Evolutionary conservation across 2,113 vertebrate species (phyloP), one percentile per base, ranked within the genome.

Genomic region (Hippocampus mohnikei): DNA sequence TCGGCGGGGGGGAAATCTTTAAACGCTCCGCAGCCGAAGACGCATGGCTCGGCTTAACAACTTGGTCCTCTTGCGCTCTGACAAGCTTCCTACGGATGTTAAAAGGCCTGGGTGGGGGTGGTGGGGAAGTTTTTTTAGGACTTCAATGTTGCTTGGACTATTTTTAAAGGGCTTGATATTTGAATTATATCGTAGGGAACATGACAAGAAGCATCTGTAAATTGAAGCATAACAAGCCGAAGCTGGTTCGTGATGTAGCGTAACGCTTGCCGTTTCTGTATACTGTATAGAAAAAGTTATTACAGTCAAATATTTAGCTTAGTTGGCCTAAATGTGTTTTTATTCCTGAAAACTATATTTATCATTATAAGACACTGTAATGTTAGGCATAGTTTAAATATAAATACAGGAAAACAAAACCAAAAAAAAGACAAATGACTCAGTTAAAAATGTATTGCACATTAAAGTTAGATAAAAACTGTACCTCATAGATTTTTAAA

Each of bases 21-120:
- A 44, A 66, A 60, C 41, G 37, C 62, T 64, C 62, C 62, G 40
- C 62, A 13, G 61, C 61, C 23, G 21, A 41, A 42, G 62, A 64
- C 12, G 62, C 62, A 23, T 41, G 20, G 40, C 61, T n/a, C 21
- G 18, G 40, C 12, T 60, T 44, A 42, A 64, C 62, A 64, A 64
- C 62, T 23, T 33, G 27, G 25, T 55, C 53, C 55, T 58, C 25
- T 59, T n/a, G 61, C 40, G 21, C 33, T 41, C 60, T n/a, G 60
- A 62, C 60, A 21, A 37, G 1, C 3, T 41, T 62, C 33, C 16
- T 42, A 42, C 5, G 21, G 10, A 44, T 64, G 40, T 41, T 23
- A 40, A 63, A 63, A 41, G 6, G 7, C 6, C 33, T 37, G 33
- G 2, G 15, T 12, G 58, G 5, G 29, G 46, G 46, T 5, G 4